Evolutionary conservation across 2,797 vertebrate genomes (phyloP).

Genomic region (Platyrinchus mystaceus): DNA sequence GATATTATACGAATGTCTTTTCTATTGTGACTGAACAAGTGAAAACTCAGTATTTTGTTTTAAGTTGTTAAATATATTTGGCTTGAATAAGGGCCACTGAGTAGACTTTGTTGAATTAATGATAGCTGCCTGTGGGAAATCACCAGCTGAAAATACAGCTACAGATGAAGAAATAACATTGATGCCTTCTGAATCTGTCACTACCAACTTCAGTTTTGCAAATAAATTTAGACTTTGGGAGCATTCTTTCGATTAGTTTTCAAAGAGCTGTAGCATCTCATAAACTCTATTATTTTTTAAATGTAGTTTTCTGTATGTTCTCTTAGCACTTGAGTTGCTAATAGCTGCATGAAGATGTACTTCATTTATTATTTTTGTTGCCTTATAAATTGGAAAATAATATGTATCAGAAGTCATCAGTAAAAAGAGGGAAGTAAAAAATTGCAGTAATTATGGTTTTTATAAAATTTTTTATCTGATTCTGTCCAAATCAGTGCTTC

Average conservation of each 20-base stretch:
- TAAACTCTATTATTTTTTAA: background rate
- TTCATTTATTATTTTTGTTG: background rate
- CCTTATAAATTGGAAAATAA: background rate
- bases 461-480: background rate
- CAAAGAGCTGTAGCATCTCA: background rate
- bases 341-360: background rate
- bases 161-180: background rate
- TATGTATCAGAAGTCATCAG: background rate
- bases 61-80: background rate
- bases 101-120: background rate
- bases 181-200: background rate
- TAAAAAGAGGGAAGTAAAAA: background rate
- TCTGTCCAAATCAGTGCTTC: background rate
- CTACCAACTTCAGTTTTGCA: background rate
- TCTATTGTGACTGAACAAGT: background rate
- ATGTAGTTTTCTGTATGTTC: background rate
- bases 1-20: background rate
- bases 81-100: background rate
- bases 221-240: background rate
- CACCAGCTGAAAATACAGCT: constrained; percentile 11
- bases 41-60: background rate
- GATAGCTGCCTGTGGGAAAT: background rate
- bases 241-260: background rate
- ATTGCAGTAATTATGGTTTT: background rate
- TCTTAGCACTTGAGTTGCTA: background rate